These are phyloP conservation scores for Urocitellus parryii DNA, from an alignment of 2,113 vertebrate genomes.

Conservation along the genomic window DNA sequence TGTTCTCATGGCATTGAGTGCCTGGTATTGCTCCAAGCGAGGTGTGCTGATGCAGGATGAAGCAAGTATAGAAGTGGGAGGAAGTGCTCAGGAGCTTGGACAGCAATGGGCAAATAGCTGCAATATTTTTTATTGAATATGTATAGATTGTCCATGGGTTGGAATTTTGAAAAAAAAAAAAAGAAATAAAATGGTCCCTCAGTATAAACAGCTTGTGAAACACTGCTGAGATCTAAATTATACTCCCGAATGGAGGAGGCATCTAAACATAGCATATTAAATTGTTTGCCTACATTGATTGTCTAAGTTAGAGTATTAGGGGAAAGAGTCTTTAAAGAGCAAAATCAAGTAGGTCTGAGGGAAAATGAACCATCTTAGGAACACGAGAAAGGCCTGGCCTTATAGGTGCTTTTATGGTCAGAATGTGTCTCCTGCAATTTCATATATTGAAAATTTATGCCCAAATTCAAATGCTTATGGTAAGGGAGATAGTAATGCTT, in stretches of 20 bases:
- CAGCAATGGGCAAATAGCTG: not conserved
- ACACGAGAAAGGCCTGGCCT: not conserved
- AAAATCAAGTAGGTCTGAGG: not conserved
- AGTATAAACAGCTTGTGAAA: not conserved
- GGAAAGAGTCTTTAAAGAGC: slow-evolving; percentile 5
- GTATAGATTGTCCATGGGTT: not conserved
- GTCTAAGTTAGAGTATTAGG: not conserved
- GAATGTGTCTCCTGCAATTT: not conserved
- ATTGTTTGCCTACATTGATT: not conserved
- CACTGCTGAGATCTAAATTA: not conserved
- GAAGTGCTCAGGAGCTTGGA: not conserved
- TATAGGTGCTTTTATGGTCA: not conserved
- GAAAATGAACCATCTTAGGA: not conserved
- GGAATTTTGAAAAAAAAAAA: not conserved
- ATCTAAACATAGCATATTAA: not conserved
- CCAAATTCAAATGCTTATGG: not conserved
- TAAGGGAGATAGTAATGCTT: not conserved
- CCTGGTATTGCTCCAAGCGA: not conserved
- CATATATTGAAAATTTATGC: not conserved
- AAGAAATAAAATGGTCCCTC: not conserved
- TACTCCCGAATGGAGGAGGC: not conserved
- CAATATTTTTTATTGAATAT: not conserved
- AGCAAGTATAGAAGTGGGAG: not conserved
- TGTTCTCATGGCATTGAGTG: not conserved
- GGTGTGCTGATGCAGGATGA: not conserved